Conservation (phyloP, 2,888 invertebrate species). For the Eugnorisma glareosa region DNA sequence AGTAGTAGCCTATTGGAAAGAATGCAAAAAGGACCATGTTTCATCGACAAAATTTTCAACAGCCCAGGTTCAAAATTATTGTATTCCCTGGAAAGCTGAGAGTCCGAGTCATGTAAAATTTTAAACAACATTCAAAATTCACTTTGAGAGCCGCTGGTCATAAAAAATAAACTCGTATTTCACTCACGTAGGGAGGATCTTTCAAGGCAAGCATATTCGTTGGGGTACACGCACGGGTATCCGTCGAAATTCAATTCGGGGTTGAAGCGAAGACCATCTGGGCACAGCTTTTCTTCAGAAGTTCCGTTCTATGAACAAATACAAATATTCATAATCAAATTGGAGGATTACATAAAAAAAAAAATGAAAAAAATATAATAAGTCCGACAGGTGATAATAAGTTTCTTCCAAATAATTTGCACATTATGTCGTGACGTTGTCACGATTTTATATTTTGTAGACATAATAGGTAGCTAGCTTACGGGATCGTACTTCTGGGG, state of each 20-base stretch:
- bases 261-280: constrained; percentile 95
- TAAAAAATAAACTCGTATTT: constrained; percentile 1
- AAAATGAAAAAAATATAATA: no score
- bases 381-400: background rate
- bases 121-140: background rate
- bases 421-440: background rate
- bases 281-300: constrained; percentile 94
- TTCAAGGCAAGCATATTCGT: constrained; percentile 94
- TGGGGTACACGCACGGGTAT: constrained; percentile 96
- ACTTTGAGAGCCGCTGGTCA: background rate
- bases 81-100: background rate
- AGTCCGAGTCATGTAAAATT: background rate
- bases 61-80: background rate
- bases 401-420: background rate
- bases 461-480: background rate
- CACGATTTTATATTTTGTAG: background rate
- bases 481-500: background rate
- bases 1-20: background rate
- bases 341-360: no score
- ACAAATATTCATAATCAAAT: background rate
- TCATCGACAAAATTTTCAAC: background rate
- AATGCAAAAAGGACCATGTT: background rate
- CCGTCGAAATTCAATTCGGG: constrained; percentile 92
- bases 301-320: constrained; percentile 91
- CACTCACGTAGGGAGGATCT: constrained; percentile 93